Percentiles rank a stretch among this genome's conserved stretches.
These are phyloP conservation scores for Thunnus albacares DNA, from an alignment of 2,797 vertebrate species.

Conservation along the genomic window DNA sequence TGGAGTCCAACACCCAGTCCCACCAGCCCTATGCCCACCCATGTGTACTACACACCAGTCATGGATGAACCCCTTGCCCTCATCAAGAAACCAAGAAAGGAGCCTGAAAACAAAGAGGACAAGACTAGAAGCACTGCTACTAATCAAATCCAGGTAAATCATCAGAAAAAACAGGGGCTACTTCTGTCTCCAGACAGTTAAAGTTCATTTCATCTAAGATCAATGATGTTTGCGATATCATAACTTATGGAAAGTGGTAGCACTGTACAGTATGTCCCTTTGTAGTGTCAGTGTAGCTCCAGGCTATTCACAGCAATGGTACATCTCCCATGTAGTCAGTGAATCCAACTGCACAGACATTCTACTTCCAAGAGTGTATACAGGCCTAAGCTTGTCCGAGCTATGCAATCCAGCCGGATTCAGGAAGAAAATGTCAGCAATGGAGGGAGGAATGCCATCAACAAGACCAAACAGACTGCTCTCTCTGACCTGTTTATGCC, in stretches of 20 bases:
- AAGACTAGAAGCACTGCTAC: constrained; percentile 66
- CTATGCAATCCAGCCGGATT: constrained; percentile 88
- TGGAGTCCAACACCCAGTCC: constrained; percentile 84
- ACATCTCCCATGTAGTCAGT: constrained; percentile 62
- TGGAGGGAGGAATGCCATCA: constrained; percentile 85
- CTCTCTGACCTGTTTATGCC: constrained; percentile 76
- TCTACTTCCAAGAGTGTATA: constrained; percentile 46
- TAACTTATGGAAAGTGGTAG: constrained; percentile 10
- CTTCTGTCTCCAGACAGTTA: not conserved
- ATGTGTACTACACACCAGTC: constrained; percentile 80
- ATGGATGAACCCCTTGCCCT: constrained; percentile 88
- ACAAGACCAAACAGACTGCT: constrained; percentile 87
- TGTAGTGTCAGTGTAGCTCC: constrained; percentile 68
- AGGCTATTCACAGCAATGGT: constrained; percentile 64
- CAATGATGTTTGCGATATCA: not conserved
- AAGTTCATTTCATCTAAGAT: constrained; percentile 4
- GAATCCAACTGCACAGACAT: constrained; percentile 59
- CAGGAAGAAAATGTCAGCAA: constrained; percentile 86
- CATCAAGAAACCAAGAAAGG: constrained; percentile 87
- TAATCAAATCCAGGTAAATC: constrained; percentile 84
- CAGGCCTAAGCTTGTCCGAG: constrained; percentile 83
- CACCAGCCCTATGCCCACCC: constrained; percentile 76
- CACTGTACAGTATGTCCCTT: constrained; percentile 41
- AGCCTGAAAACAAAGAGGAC: constrained; percentile 71
- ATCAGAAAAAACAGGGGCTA: not conserved